Conservation (phyloP, 2,113 vertebrate genomes). For the Columbina picui region DNA sequence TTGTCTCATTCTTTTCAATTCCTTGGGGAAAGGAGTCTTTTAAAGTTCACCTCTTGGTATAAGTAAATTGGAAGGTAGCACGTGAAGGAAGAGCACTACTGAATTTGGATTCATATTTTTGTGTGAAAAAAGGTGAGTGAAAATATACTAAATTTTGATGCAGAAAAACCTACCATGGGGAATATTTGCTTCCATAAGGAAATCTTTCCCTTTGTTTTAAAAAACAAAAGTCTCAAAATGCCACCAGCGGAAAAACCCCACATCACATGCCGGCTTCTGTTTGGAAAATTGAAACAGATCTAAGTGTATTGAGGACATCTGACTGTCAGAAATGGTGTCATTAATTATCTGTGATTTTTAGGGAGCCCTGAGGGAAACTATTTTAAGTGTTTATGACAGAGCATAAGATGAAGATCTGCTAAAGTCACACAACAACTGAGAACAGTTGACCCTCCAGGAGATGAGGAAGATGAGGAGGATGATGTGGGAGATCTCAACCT, state of each 20-base stretch:
- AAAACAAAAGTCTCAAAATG: not conserved
- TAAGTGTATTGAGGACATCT: not conserved
- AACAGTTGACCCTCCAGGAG: not conserved
- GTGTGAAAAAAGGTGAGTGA: not conserved
- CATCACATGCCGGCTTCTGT: not conserved
- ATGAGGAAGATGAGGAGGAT: not conserved
- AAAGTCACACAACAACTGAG: not conserved
- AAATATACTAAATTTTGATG: not conserved
- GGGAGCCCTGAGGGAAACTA: not conserved
- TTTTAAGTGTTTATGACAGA: not conserved
- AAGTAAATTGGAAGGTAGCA: not conserved
- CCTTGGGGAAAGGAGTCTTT: not conserved
- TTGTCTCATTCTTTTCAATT: not conserved
- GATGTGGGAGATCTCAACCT: not conserved
- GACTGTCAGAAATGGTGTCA: not conserved
- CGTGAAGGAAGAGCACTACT: not conserved
- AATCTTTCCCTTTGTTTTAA: not conserved
- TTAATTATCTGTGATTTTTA: constrained; percentile 16
- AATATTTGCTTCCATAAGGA: not conserved
- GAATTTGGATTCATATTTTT: not conserved
- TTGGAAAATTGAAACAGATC: not conserved
- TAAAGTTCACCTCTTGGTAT: not conserved
- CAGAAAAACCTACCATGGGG: not conserved
- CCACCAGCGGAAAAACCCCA: not conserved
- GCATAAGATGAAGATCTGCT: not conserved